Percentiles rank a stretch among this genome's conserved stretches.
phyloP scores from a whole-genome alignment of 2,797 vertebrate genomes.

The Eleutherodactylus coqui region DNA sequence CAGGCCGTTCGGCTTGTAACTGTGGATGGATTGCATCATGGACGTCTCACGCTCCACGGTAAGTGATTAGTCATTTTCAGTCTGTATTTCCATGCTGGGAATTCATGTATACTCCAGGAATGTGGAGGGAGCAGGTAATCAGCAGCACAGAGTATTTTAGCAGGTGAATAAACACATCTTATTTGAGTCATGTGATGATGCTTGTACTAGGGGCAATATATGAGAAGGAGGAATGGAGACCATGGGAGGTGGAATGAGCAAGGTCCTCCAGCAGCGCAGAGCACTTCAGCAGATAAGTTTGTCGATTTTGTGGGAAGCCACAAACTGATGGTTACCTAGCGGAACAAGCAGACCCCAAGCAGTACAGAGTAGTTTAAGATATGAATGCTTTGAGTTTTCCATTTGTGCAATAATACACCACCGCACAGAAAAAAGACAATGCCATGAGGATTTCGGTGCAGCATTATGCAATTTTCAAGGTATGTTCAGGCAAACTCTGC shows the following conservation, averaged over 20 bases:
- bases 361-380: neutral
- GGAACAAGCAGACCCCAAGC: neutral
- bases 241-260: neutral
- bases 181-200: neutral
- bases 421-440: no score
- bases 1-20: constrained; percentile 73
- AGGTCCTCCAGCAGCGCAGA: neutral
- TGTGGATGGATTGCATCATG: constrained; percentile 73
- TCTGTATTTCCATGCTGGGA: neutral
- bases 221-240: neutral
- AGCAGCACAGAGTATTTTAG: neutral
- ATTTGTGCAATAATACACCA: no score
- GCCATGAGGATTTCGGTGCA: no score
- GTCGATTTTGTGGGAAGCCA: neutral
- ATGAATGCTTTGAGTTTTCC: no score
- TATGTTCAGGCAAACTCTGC: no score
- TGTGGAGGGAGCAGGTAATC: neutral
- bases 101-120: neutral
- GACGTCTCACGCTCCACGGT: constrained; percentile 73
- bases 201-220: neutral
- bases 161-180: neutral
- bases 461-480: no score
- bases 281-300: neutral
- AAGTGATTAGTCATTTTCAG: constrained; percentile 2
- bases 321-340: neutral